A percentile compares a stretch with the other conserved stretches of the same genome.
These are phyloP conservation scores for Drosophila sordidapex DNA, from an alignment of 2,888 invertebrate species.

Conservation along the genomic window DNA sequence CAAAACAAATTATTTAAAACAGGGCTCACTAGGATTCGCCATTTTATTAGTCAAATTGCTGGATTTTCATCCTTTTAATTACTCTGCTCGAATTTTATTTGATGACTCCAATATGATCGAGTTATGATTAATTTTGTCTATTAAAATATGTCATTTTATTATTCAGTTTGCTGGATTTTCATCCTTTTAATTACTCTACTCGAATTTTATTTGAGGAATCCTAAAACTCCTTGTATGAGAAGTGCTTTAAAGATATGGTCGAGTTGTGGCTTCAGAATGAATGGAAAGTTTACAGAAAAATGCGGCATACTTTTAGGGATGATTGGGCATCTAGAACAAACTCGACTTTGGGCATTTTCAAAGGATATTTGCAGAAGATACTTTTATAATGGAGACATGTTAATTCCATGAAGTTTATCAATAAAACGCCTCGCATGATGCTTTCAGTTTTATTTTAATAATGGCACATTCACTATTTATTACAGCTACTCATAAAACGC, in stretches of 20 bases:
- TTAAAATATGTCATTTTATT: not conserved
- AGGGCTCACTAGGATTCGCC: too few relatives aligned
- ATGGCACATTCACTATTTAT: not conserved
- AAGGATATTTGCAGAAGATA: not conserved
- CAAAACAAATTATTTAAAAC: not conserved
- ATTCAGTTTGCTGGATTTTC: not conserved
- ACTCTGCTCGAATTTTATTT: not conserved
- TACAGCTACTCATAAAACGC: not conserved
- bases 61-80: too few relatives aligned
- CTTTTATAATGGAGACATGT: not conserved
- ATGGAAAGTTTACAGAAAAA: not conserved
- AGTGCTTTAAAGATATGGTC: not conserved
- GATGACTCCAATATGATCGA: not conserved
- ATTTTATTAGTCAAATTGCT: too few relatives aligned
- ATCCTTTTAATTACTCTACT: not conserved
- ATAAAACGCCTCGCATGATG: not conserved
- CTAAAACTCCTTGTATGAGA: not conserved
- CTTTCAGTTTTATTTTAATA: not conserved
- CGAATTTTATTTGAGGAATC: too few relatives aligned
- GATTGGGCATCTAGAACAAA: not conserved
- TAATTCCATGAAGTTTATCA: not conserved
- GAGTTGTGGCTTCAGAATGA: not conserved
- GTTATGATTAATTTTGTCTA: not conserved
- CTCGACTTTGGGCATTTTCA: not conserved
- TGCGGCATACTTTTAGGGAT: not conserved